Base-by-base conservation (phyloP, 2,797 vertebrate genomes). In the Heliangelus exortis region DNA sequence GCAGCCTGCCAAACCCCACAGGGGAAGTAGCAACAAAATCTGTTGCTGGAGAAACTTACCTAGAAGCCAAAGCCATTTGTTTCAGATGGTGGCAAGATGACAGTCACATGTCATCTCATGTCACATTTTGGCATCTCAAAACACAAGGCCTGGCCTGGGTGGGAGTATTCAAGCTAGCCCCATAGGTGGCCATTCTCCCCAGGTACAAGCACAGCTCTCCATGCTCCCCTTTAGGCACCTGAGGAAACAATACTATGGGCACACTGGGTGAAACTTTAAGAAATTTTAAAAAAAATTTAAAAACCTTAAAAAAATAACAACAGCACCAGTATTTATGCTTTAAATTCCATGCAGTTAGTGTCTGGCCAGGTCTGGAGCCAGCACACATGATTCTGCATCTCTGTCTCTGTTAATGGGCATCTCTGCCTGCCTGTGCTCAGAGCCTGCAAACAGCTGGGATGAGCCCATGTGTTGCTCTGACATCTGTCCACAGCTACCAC, bases 401-500 rank as follows among this genome's bases (percentile, higher is more conserved):
- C 80, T 63, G 36, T 23, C 28, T 54, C 59, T 74, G 57, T 61
- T 73, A 58, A 68, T 20, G 58, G 69, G 47, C 73, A 53, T 53
- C 66, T 78, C 91, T 94, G 78, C 21, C 84, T 74, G 82, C 51
- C 1, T 1, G 41, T 67, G 63, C 57, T 82, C 63, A 50, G 83
- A 1, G 1, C 80, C 78, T 45, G 63, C 71, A 57, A 76, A 87
- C 88, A 96, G 86, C 90, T 90, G 67, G 39, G 55, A 33, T 0
- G 4, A 77, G 84, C 66, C 75, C 61, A 59, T 62, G 86, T 74
- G 39, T 55, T 75, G 89, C 66, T 16, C 22, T n/a, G 76, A 73
- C 90, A 88, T 85, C 92, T 95, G 90, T 85, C 79, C 82, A n/a
- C 54, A 83, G 76, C 41, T 39, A 41, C 65, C 69, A 84, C 59